Base-by-base conservation (phyloP, 2,797 vertebrate genomes). In the Kryptolebias ocellatus region DNA sequence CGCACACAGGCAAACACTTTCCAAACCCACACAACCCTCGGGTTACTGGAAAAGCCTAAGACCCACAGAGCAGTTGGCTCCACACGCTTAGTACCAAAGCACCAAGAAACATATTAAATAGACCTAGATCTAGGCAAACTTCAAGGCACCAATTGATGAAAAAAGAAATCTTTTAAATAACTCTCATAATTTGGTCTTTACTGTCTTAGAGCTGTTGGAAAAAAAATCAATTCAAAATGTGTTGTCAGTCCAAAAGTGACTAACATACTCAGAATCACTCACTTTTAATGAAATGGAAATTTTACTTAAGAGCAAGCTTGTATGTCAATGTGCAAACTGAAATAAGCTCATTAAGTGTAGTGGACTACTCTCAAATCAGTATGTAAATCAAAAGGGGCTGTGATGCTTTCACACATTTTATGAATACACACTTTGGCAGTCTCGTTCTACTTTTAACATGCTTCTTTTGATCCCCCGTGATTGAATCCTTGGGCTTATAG, bases 31-130 rank as follows among this genome's bases (percentile, higher is more conserved):
- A 78, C 55, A 78, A 72, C 69, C 76, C 81, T 70, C 66, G 29
- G 72, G 85, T 86, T 86, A 78, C 85, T 88, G 85, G 78, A 84
- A 75, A 84, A 62, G 50, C 66, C 60, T 46, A 76, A 83, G 53
- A 74, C 72, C 24, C 60, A 34, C 66, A 76, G 69, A 84, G 79
- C 85, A 81, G 77, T 86, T 81, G 80, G 85, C 69, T 44, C 29
- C 2, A 14, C n/a, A 63, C 67, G 66, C 80, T 80, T 34, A 16
- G 28, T n/a, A 60, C 65, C 69, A 74, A 85, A 82, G 64, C 72
- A 84, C 64, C 55, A 67, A 76, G 70, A 77, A 80, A 80, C 67
- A 45, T 70, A 83, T 83, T 78, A 84, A 83, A 83, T 50, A 80
- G 46, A 81, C 61, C 67, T 34, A 74, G 80, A 79, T 81, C 67